Conservation (phyloP, 2,797 vertebrate species). For the Spinus pinus region DNA sequence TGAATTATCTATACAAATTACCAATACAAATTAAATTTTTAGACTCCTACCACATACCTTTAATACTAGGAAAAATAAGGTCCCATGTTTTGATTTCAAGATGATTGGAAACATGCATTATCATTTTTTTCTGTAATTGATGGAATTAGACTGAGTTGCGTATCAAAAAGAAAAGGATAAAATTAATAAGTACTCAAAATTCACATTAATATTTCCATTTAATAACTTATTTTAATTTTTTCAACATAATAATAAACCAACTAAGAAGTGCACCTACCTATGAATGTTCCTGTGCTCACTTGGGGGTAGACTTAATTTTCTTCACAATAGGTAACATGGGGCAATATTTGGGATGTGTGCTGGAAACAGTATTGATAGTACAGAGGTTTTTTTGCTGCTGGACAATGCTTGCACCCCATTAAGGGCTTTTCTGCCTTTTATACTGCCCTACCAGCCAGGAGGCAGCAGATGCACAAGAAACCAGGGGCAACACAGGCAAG, state of each 20-base stretch:
- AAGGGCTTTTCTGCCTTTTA: accelerated
- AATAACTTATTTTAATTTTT: not conserved
- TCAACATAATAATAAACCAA: not conserved
- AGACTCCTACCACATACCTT: accelerated
- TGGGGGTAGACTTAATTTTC: not conserved
- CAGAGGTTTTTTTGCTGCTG: not conserved
- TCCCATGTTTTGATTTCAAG: not conserved
- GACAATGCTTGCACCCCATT: not conserved
- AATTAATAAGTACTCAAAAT: not conserved
- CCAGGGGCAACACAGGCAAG: not conserved
- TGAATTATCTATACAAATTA: not conserved
- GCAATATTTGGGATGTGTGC: not conserved
- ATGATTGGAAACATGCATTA: not conserved
- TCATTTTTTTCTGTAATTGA: not conserved
- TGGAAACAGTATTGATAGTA: not conserved
- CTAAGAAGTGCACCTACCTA: not conserved
- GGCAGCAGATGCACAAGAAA: not conserved
- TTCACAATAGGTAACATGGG: too few species aligned
- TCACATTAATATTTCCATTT: not conserved
- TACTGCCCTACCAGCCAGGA: not conserved
- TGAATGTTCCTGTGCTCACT: not conserved
- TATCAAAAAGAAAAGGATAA: not conserved
- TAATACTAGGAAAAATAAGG: not conserved
- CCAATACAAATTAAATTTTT: not conserved
- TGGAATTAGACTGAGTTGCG: not conserved